These are phyloP conservation scores for Tiaroga cobitis DNA, from an alignment of 2,797 vertebrate genomes.

Conservation along the genomic window DNA sequence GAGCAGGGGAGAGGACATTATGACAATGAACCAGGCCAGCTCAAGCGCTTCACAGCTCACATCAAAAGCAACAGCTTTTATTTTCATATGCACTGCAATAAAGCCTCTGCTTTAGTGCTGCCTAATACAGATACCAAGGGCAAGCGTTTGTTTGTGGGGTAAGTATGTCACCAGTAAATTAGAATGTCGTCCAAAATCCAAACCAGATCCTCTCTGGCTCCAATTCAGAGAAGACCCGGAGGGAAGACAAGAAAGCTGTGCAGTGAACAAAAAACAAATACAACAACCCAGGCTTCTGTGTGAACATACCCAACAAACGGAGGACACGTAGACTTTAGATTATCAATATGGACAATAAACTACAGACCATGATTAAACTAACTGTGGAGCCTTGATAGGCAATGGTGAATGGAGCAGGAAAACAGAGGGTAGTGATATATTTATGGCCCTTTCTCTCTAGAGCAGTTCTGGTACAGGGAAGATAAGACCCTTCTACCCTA, in stretches of 20 bases:
- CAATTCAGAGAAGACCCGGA: background rate
- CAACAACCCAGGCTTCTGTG: background rate
- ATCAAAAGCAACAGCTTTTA: slow-evolving; percentile 32
- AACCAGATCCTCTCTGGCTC: slow-evolving; percentile 13
- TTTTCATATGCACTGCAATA: background rate
- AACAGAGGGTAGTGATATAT: slow-evolving; percentile 29
- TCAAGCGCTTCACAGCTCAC: background rate
- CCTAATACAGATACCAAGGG: slow-evolving; percentile 17
- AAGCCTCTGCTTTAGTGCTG: slow-evolving; percentile 4
- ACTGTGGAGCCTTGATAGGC: slow-evolving; percentile 11
- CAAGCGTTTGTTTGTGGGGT: slow-evolving; percentile 11
- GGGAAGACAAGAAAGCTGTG: slow-evolving; percentile 15
- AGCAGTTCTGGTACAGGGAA: slow-evolving; percentile 8
- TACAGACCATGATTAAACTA: slow-evolving; percentile 21
- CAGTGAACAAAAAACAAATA: background rate
- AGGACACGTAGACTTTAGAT: background rate
- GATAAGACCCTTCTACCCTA: slow-evolving; percentile 1
- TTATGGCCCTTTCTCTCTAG: slow-evolving; percentile 27
- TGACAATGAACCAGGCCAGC: slow-evolving; percentile 18
- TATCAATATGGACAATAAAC: slow-evolving; percentile 39
- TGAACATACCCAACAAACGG: slow-evolving; percentile 8
- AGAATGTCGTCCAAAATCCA: slow-evolving; percentile 21
- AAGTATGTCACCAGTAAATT: slow-evolving; percentile 38
- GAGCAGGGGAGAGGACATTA: slow-evolving; percentile 22
- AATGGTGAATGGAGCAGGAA: slow-evolving; percentile 25